phyloP scores from a whole-genome alignment of 2,797 vertebrate species.

The Crocidura indochinensis region DNA sequence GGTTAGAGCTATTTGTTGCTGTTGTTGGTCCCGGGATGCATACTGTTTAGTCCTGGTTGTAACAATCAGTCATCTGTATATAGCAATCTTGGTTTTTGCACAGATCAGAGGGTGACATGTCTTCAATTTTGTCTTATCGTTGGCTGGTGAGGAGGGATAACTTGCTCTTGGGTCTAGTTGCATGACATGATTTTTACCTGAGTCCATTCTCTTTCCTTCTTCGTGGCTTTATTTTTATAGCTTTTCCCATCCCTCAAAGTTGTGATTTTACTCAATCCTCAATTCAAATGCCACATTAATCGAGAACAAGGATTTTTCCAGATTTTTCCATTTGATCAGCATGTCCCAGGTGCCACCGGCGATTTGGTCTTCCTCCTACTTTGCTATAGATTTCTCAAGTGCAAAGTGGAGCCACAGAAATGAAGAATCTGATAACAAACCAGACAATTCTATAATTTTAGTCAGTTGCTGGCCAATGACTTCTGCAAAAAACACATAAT shows the following conservation, averaged over 20 bases:
- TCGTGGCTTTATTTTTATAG: constrained; percentile 25
- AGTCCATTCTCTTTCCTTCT: background rate
- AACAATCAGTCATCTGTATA: no score
- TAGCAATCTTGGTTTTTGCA: no score
- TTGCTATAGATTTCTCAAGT: background rate
- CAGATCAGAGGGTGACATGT: no score
- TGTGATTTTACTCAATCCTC: background rate
- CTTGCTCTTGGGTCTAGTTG: no score
- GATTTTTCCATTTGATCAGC: background rate
- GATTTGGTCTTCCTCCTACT: background rate
- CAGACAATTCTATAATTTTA: background rate
- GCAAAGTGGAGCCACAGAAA: background rate
- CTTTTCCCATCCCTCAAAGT: background rate
- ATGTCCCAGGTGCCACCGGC: background rate
- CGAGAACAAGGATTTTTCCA: background rate
- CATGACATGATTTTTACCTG: background rate
- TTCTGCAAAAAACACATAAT: constrained; percentile 26
- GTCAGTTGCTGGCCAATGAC: background rate
- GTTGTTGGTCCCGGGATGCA: no score
- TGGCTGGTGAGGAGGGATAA: no score
- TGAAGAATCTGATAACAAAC: background rate
- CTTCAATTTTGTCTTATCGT: no score
- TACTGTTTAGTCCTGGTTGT: no score
- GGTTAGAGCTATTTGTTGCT: no score
- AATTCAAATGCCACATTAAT: background rate